Percentiles rank a stretch among this genome's conserved stretches.
These are phyloP conservation scores for Steatocranus sp. DNA, from an alignment of 2,797 vertebrate species.

Conservation along the genomic window DNA sequence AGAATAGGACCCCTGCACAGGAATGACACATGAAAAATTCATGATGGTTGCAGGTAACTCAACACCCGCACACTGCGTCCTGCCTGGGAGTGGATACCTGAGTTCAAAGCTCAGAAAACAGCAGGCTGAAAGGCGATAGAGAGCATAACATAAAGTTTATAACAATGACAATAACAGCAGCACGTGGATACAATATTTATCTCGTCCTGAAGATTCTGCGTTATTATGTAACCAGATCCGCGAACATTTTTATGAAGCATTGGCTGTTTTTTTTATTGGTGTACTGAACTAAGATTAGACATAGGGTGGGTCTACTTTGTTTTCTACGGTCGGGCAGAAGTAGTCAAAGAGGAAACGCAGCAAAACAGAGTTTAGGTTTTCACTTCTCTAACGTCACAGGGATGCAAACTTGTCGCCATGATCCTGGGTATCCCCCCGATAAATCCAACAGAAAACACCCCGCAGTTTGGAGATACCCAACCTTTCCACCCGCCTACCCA, in stretches of 20 bases:
- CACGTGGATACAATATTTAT: background rate
- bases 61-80: slow-evolving; percentile 13
- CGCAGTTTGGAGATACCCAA: background rate
- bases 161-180: background rate
- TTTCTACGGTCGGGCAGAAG: background rate
- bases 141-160: background rate
- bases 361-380: background rate
- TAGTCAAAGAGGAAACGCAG: background rate
- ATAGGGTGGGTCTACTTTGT: slow-evolving; percentile 14
- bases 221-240: background rate
- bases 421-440: background rate
- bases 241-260: background rate
- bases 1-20: slow-evolving; percentile 3
- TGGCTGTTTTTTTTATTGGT: background rate
- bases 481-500: slow-evolving; percentile 15
- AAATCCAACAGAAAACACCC: background rate
- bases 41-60: slow-evolving; percentile 42
- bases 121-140: background rate
- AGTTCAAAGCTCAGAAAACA: background rate
- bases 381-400: background rate
- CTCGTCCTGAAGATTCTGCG: background rate
- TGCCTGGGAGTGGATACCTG: background rate
- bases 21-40: slow-evolving; percentile 44
- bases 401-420: background rate
- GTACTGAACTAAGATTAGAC: background rate